Evolutionary conservation across 2,113 vertebrate species (phyloP).

Genomic region (Lichenostomus cassidix): DNA sequence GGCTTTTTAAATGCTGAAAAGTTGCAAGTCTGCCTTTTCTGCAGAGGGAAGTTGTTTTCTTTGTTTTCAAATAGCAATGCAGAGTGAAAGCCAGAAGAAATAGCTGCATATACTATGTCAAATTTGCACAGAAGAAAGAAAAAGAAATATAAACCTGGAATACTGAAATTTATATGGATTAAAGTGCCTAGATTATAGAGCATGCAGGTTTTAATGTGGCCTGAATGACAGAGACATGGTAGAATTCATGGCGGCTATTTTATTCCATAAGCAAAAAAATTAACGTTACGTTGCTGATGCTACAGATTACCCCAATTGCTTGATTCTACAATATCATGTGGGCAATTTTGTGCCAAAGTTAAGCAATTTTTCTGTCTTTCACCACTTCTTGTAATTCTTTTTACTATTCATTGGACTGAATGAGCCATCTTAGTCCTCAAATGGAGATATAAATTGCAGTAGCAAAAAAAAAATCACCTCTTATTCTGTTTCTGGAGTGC

Average conservation of each 20-base stretch:
- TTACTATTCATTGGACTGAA: background rate
- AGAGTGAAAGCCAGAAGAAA: background rate
- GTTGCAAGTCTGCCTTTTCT: conserved; percentile 16
- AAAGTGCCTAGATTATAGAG: background rate
- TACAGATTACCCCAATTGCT: background rate
- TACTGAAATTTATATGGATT: background rate
- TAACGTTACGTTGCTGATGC: background rate
- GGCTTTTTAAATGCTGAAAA: conserved; percentile 32
- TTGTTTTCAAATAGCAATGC: background rate
- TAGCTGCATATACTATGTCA: background rate
- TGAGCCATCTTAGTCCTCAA: background rate
- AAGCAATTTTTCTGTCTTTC: background rate
- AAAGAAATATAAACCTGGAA: background rate
- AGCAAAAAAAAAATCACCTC: background rate
- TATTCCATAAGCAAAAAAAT: background rate
- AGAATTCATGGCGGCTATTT: background rate
- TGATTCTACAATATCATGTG: background rate
- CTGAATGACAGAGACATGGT: background rate
- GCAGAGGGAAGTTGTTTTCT: background rate
- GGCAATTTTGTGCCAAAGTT: background rate
- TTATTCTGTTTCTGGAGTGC: background rate
- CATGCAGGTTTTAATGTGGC: background rate
- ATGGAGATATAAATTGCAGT: background rate
- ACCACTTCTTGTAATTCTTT: background rate
- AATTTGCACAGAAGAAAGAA: background rate